Conservation (phyloP, 2,113 vertebrate species). For the Lipotes vexillifer region DNA sequence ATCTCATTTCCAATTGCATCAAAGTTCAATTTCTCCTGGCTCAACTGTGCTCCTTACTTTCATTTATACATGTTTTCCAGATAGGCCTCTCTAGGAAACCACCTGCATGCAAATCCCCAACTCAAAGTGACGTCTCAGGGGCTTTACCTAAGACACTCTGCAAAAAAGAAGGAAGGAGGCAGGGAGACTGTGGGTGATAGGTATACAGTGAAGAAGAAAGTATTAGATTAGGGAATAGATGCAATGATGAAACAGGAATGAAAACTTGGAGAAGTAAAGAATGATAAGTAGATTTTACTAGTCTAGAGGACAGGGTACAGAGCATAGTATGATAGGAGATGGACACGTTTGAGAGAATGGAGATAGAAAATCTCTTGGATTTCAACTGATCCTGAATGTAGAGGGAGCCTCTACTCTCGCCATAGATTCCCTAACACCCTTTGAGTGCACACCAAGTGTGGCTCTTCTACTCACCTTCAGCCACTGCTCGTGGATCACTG, state of each 20-base stretch:
- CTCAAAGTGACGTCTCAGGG: neutral
- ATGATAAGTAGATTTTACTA: neutral
- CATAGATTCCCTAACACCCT: neutral
- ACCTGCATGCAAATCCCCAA: neutral
- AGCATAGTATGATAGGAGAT: neutral
- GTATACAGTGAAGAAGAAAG: neutral
- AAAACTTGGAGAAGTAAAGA: neutral
- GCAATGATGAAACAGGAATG: neutral
- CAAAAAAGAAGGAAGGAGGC: neutral
- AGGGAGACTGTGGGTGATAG: neutral
- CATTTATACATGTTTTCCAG: neutral
- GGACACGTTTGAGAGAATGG: neutral
- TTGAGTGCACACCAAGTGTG: neutral
- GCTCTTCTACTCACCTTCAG: neutral
- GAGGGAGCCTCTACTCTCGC: neutral
- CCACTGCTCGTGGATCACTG: neutral
- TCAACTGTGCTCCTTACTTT: neutral
- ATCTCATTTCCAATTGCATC: neutral
- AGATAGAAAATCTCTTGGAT: neutral
- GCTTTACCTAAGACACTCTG: neutral
- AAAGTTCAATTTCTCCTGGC: neutral
- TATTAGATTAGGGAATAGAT: neutral
- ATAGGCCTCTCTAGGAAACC: neutral
- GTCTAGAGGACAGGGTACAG: neutral
- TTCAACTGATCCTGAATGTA: neutral